Conservation (phyloP, 2,888 invertebrate species). For the Dascillus cervinus region DNA sequence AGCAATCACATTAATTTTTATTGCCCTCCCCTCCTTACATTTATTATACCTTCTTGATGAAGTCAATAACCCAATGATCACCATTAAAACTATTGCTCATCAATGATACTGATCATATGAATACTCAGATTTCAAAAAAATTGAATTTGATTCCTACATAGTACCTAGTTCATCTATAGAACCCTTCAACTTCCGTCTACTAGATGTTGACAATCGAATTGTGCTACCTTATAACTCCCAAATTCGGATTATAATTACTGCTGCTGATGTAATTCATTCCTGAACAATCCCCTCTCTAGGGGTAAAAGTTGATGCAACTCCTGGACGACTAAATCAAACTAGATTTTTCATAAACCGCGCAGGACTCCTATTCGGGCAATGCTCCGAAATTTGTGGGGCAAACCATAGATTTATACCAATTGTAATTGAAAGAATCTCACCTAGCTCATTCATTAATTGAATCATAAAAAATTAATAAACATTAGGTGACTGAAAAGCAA, state of each 20-base stretch:
- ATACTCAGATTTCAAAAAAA: constrained; percentile 53
- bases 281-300: constrained; percentile 57
- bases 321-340: constrained; percentile 58
- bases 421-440: constrained; percentile 52
- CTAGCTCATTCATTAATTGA: constrained; percentile 52
- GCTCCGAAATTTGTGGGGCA: constrained; percentile 74
- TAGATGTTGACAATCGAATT: constrained; percentile 59
- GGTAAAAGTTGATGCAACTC: constrained; percentile 58
- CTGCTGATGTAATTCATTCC: constrained; percentile 59
- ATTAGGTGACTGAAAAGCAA: constrained; percentile 65
- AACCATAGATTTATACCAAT: constrained; percentile 78
- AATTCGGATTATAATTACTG: constrained; percentile 56
- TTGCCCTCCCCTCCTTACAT: constrained; percentile 54
- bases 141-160: constrained; percentile 59
- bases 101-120: constrained; percentile 59
- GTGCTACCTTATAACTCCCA: constrained; percentile 52
- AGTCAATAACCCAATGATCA: constrained; percentile 50
- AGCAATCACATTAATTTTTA: constrained; percentile 54
- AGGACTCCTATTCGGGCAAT: constrained; percentile 66
- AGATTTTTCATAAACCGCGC: constrained; percentile 54
- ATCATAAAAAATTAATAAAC: constrained; percentile 44
- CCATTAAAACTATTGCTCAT: constrained; percentile 54
- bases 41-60: constrained; percentile 56
- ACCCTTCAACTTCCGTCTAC: constrained; percentile 46
- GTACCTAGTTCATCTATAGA: constrained; percentile 42